Base-by-base conservation (phyloP, 2,888 invertebrate species). In the Eugnorisma glareosa region DNA sequence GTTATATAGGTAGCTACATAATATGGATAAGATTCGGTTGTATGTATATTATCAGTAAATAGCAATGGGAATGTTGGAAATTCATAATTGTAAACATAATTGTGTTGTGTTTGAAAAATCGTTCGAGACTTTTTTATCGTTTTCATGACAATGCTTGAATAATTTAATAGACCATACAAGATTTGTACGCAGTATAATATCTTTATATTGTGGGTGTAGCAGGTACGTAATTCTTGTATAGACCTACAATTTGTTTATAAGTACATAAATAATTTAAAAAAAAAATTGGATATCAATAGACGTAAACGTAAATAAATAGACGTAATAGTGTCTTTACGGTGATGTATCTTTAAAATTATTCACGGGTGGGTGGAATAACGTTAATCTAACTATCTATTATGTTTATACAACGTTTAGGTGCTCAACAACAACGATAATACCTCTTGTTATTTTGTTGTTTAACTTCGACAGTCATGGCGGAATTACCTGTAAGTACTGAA, bases 1-100 rank as follows among this genome's bases (percentile, higher is more conserved):
- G 57, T 43, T 67, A 15, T 15, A 15, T 54, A 40, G 28, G 13
- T 61, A 40, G 37, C 37, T 54, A 61, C 31, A 48, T n/a, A 63
- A 11, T 28, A 15, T 61, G 11, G 61, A 40, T 82, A 51, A 70
- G 61, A 82, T 82, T 57, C n/a, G n/a, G n/a, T n/a, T n/a, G n/a
- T 57, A 7, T 61, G 24, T 35, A 37, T 37, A 13, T 37, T 43
- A 37, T 57, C 3, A 8, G 11, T 8, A n/a, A 24, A 18, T 40
- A 31, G 57, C 63, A 68, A 74, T 69, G 51, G 51, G 63, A 74
- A 75, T 64, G 67, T 68, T 54, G 51, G 24, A 21, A 70, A 59
- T 54, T 66, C 2, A 11, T 24, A 66, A 28, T 75, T 45, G 51
- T 61, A 54, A 66, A 80, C 51, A 67, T n/a, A 11, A 13, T 31